Evolutionary conservation across 2,888 invertebrate species (phyloP).

Genomic region (Hybos culiciformis): DNA sequence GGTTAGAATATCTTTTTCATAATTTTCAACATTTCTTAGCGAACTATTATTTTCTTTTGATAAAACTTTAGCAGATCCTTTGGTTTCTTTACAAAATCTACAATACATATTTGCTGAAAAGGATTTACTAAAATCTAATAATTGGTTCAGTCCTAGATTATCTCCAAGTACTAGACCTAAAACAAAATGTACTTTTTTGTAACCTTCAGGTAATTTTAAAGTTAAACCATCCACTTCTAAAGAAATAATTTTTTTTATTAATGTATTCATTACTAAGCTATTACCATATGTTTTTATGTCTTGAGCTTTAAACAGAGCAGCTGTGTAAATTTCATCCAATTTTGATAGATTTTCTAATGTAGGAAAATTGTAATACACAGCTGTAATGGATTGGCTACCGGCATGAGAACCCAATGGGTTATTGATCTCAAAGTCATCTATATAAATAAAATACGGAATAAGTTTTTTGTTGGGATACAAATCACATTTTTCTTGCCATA

Average conservation of each 20-base stretch:
- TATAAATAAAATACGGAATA: constrained; percentile 1
- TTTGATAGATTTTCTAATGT: constrained; percentile 4
- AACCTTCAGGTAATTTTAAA: background rate
- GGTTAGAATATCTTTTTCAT: constrained; percentile 6
- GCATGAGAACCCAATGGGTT: constrained; percentile 7
- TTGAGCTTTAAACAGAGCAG: constrained; percentile 3
- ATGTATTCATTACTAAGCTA: constrained; percentile 2
- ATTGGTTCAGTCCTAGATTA: constrained; percentile 9
- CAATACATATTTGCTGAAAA: constrained; percentile 10
- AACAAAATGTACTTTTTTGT: constrained; percentile 2
- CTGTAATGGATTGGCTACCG: constrained; percentile 5
- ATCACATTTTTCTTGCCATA: constrained; percentile 8
- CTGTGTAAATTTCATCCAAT: constrained; percentile 5
- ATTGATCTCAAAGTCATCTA: constrained; percentile 1
- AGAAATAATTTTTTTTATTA: constrained; percentile 4
- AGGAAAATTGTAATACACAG: constrained; percentile 5
- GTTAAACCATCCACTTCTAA: constrained; percentile 6
- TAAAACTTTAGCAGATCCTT: constrained; percentile 3
- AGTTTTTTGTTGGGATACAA: constrained; percentile 1
- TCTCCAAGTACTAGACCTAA: constrained; percentile 5
- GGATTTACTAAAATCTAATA: constrained; percentile 11
- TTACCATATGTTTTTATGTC: constrained; percentile 7
- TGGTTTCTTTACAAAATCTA: constrained; percentile 9
- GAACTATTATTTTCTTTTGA: constrained; percentile 6
- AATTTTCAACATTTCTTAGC: constrained; percentile 9